These are phyloP conservation scores for Dioctria linearis DNA, from an alignment of 2,888 invertebrate species.

Conservation along the genomic window DNA sequence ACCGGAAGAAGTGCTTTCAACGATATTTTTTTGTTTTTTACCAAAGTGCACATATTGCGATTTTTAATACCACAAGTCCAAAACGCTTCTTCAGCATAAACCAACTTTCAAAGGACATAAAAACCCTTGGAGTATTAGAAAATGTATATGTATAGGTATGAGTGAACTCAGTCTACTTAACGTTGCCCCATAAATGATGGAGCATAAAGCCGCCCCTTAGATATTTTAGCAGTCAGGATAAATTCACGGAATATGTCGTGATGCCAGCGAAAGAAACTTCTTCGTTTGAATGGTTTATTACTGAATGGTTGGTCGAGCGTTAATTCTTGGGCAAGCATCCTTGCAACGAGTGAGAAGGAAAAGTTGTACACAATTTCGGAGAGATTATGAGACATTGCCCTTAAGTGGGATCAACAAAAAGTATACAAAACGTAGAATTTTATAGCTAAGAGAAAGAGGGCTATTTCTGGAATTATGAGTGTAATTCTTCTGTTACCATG, in stretches of 20 bases:
- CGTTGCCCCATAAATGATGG: neutral
- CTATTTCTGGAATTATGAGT: slow-evolving; percentile 2
- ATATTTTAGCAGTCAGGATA: neutral
- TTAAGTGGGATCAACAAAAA: slow-evolving; percentile 9
- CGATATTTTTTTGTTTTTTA: neutral
- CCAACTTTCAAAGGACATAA: neutral
- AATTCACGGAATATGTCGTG: slow-evolving; percentile 7
- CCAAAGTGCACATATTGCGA: neutral
- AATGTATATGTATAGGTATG: neutral
- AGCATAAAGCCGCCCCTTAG: neutral
- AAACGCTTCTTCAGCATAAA: neutral
- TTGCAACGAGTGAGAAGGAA: neutral
- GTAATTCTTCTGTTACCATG: neutral
- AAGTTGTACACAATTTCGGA: slow-evolving; percentile 28
- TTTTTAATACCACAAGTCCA: too few relatives aligned
- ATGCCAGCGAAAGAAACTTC: neutral
- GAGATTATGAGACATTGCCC: slow-evolving; percentile 16
- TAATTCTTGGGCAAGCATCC: slow-evolving; percentile 19
- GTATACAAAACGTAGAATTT: neutral
- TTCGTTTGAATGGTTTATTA: neutral
- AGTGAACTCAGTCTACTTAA: neutral
- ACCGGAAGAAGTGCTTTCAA: neutral
- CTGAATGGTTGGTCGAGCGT: neutral
- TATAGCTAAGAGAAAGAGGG: neutral
- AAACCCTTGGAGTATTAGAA: neutral